Base-by-base conservation (phyloP, 2,888 invertebrate genomes). In the Thereva unica region DNA sequence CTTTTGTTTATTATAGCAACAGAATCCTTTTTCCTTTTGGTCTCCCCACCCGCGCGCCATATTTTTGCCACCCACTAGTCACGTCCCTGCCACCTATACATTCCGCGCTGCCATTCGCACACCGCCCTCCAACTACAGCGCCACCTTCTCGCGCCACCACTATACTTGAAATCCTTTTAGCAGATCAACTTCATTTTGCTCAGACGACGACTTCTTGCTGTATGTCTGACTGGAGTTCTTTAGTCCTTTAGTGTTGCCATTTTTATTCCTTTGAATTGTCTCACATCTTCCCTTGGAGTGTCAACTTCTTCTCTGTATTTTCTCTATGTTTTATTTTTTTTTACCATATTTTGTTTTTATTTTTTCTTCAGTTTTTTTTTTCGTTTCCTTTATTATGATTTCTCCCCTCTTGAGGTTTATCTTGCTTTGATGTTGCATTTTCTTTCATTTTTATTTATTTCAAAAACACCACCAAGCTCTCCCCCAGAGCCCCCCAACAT, bases 11-110 rank as follows among this genome's bases (percentile, higher is more conserved):
- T 56, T 35, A 57, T 66, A 53, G 45, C 45, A 57, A 55, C 47
- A 66, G 23, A 64, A 66, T 70, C 69, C 69, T 70, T 73, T 70
- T 9, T 70, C 7, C 23, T 42, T 41, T 37, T 37, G 7, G 4
- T 23, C 40, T n/a, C n/a, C n/a, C n/a, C n/a, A n/a, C n/a, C 9
- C 56, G 3, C 23, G 8, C 42, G 41, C 37, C 40, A 55, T 41
- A 12, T 55, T 55, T 38, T 12, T 8, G 41, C n/a, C 23, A 23
- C 23, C 23, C 23, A 23, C 23, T 6, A 23, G 45, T 35, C 37
- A 45, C 57, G 6, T 10, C 12, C 10, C 9, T n/a, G 2, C 52
- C 56, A 23, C 23, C 23, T 2, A 23, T 23, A 23, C 2, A 23
- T 2, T 23, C 23, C 23, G 23, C 23, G 23, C 23, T 23, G 23